A percentile compares a stretch with the other conserved stretches of the same genome.
phyloP scores from a whole-genome alignment of 2,888 invertebrate genomes.

The Xestia xanthographa region DNA sequence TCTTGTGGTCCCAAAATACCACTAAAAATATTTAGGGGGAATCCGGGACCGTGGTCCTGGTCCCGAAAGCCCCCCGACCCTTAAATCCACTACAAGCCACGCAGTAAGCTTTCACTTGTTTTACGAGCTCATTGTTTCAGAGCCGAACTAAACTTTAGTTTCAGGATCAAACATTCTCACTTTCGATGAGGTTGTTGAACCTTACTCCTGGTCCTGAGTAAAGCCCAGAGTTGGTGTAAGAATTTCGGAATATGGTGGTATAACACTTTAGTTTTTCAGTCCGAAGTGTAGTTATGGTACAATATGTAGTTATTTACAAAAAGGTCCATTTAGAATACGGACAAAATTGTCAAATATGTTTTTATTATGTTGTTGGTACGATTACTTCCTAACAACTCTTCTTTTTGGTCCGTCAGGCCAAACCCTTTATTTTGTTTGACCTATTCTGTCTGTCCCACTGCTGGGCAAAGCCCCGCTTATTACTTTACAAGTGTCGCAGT shows the following conservation, averaged over 20 bases:
- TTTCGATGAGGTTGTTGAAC: constrained; percentile 37
- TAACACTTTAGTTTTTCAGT: neutral
- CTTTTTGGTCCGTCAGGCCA: neutral
- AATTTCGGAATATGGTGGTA: neutral
- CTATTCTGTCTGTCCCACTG: too few relatives aligned
- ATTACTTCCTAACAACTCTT: neutral
- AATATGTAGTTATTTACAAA: neutral
- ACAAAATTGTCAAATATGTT: neutral
- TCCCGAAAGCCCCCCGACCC: too few relatives aligned
- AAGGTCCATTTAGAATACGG: neutral
- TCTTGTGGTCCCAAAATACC: too few relatives aligned
- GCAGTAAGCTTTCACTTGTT: constrained; percentile 51
- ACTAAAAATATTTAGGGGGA: too few relatives aligned
- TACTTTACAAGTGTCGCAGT: too few relatives aligned
- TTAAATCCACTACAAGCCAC: constrained; percentile 29
- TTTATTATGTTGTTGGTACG: neutral
- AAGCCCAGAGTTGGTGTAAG: neutral
- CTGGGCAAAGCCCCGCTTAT: too few relatives aligned
- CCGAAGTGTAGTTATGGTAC: neutral
- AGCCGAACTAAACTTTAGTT: constrained; percentile 52
- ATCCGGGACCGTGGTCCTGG: too few relatives aligned
- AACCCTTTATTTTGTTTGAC: neutral
- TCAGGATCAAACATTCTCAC: constrained; percentile 52
- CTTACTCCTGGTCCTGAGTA: neutral
- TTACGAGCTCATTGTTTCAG: constrained; percentile 56